These are phyloP conservation scores for Gallinago stenura DNA, from an alignment of 2,797 vertebrate genomes.

Conservation along the genomic window DNA sequence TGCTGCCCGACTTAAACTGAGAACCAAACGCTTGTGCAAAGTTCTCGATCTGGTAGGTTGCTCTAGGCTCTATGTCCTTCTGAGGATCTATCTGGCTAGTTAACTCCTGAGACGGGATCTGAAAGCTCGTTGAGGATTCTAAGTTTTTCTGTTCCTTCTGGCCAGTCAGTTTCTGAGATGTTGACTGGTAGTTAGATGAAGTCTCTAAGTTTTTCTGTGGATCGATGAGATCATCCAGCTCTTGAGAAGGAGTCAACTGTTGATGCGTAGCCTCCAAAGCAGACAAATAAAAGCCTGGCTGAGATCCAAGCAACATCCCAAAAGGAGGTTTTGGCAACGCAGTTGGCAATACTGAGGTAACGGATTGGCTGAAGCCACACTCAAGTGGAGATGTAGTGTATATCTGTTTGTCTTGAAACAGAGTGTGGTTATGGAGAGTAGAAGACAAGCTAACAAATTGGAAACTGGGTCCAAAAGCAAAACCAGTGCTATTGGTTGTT, in stretches of 20 bases:
- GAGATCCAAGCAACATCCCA: conserved; percentile 94
- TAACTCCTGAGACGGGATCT: conserved; percentile 90
- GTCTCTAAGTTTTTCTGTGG: conserved; percentile 89
- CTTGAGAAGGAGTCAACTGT: conserved; percentile 98
- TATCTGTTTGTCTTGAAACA: conserved; percentile 96
- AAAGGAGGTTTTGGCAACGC: conserved; percentile 95
- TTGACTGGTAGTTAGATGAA: conserved; percentile 89
- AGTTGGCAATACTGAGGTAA: conserved; percentile 94
- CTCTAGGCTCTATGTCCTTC: conserved; percentile 89
- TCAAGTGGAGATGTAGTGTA: conserved; percentile 94
- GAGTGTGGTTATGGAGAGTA: conserved; percentile 87
- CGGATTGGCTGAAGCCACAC: conserved; percentile 92
- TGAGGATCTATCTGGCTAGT: conserved; percentile 88
- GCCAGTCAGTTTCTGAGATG: conserved; percentile 91
- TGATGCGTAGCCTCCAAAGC: conserved; percentile 93
- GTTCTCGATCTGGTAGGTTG: conserved; percentile 99
- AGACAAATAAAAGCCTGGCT: conserved; percentile 92
- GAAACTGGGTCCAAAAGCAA: conserved; percentile 90
- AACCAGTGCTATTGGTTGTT: conserved; percentile 93
- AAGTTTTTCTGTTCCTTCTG: conserved; percentile 91
- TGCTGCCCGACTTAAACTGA: conserved; percentile 97
- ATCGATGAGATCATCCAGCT: conserved; percentile 97
- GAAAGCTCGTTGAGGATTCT: conserved; percentile 86
- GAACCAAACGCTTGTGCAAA: conserved; percentile 99
- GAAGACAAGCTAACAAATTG: conserved; percentile 92